A percentile compares a stretch with the other conserved stretches of the same genome.
Evolutionary conservation across 2,797 vertebrate genomes (phyloP).

Genomic region (Rhynchotus rufescens): DNA sequence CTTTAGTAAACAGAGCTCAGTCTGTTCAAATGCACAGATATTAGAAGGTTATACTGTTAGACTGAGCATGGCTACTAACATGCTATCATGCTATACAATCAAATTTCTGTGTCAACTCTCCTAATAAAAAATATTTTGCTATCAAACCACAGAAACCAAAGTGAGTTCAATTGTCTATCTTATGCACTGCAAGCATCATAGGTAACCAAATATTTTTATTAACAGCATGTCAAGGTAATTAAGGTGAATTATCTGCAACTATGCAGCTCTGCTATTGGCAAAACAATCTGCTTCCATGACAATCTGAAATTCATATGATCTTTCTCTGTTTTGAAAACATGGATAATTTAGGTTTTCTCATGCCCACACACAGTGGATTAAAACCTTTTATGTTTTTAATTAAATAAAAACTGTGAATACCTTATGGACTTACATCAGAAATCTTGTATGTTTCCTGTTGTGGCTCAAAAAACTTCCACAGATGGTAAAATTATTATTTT

Average conservation of each 20-base stretch:
- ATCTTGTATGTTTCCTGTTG: neutral
- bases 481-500: constrained; percentile 50
- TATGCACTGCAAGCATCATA: neutral
- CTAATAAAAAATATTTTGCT: neutral
- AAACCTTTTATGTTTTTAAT: constrained; percentile 40
- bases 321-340: constrained; percentile 46
- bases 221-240: constrained; percentile 22
- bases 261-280: constrained; percentile 10
- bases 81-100: neutral
- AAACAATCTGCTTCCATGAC: constrained; percentile 22
- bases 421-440: constrained; percentile 6
- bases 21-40: neutral
- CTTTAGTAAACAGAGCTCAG: neutral
- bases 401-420: neutral
- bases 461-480: neutral
- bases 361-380: constrained; percentile 16
- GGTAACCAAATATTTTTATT: constrained; percentile 24
- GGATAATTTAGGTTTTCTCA: constrained; percentile 43
- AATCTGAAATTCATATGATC: constrained; percentile 50
- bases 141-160: neutral
- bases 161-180: neutral
- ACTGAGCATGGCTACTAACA: neutral
- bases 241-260: constrained; percentile 49
- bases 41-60: neutral
- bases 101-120: neutral